A percentile compares a stretch with the other conserved stretches of the same genome.
phyloP scores from a whole-genome alignment of 2,113 vertebrate species.

The Dromaius novaehollandiae region DNA sequence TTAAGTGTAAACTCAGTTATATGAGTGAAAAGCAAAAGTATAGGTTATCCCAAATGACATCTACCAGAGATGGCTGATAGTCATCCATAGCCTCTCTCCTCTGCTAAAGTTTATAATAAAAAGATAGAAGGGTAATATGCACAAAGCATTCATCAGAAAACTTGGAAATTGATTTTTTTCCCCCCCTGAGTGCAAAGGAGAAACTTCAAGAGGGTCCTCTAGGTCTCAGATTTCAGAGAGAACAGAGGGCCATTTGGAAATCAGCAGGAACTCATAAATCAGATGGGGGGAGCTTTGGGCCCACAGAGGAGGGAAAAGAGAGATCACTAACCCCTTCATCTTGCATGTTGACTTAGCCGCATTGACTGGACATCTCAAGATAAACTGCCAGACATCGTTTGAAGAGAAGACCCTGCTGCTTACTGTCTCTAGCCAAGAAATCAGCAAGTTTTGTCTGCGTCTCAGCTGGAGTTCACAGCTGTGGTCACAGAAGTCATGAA shows the following conservation, averaged over 20 bases:
- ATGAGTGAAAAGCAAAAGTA: background rate
- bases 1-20: background rate
- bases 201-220: background rate
- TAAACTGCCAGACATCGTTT: slow-evolving; percentile 29
- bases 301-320: background rate
- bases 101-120: accelerated
- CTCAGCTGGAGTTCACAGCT: slow-evolving; percentile 25
- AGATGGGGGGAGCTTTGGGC: background rate
- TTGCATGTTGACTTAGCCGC: slow-evolving; percentile 27
- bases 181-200: background rate
- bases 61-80: background rate
- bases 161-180: background rate
- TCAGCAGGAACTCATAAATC: slow-evolving; percentile 57
- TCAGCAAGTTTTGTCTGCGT: background rate
- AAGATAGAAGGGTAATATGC: background rate
- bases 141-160: background rate
- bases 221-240: slow-evolving; percentile 48
- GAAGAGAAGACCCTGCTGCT: slow-evolving; percentile 28
- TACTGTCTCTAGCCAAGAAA: background rate
- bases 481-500: background rate
- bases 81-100: background rate
- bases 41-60: background rate
- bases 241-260: slow-evolving; percentile 11
- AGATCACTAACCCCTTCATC: slow-evolving; percentile 43
- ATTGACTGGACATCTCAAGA: background rate